These are phyloP conservation scores for Mycteria americana DNA, from an alignment of 2,797 vertebrate genomes.

Conservation along the genomic window DNA sequence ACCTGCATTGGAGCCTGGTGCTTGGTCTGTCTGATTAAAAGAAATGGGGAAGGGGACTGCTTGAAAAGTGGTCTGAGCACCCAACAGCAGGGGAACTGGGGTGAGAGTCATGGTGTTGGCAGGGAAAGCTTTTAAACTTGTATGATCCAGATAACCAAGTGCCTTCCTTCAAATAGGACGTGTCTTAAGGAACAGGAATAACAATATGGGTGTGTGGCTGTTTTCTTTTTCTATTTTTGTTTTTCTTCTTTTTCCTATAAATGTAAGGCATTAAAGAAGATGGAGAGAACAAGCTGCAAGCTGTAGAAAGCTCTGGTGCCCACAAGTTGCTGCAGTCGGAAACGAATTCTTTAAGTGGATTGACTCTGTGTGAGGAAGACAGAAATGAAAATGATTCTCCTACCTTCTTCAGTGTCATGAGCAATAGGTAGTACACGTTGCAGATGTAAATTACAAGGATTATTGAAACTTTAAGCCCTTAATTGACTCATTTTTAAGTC, in stretches of 20 bases:
- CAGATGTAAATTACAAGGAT: neutral
- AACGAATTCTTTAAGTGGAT: neutral
- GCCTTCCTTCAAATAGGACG: neutral
- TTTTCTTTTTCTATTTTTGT: neutral
- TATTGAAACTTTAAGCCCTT: neutral
- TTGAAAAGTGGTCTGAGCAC: neutral
- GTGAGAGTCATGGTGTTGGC: neutral
- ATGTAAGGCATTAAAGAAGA: conserved; percentile 39
- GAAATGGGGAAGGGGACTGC: neutral
- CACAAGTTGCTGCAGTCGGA: neutral
- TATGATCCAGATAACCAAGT: neutral
- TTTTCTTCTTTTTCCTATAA: conserved; percentile 16
- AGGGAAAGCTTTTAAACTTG: neutral
- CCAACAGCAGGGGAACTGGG: neutral
- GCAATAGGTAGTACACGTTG: conserved; percentile 85
- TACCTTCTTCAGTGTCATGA: conserved; percentile 99
- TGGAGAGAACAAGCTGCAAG: conserved; percentile 42
- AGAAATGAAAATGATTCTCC: conserved; percentile 74
- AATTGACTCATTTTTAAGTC: neutral
- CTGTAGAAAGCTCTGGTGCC: conserved; percentile 46
- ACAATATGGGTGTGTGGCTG: neutral
- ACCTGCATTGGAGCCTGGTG: neutral
- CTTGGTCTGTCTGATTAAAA: neutral
- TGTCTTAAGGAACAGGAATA: neutral
- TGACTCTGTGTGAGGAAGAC: conserved; percentile 37